These are phyloP conservation scores for Spisula subtruncata DNA, from an alignment of 2,888 invertebrate species.

Conservation along the genomic window DNA sequence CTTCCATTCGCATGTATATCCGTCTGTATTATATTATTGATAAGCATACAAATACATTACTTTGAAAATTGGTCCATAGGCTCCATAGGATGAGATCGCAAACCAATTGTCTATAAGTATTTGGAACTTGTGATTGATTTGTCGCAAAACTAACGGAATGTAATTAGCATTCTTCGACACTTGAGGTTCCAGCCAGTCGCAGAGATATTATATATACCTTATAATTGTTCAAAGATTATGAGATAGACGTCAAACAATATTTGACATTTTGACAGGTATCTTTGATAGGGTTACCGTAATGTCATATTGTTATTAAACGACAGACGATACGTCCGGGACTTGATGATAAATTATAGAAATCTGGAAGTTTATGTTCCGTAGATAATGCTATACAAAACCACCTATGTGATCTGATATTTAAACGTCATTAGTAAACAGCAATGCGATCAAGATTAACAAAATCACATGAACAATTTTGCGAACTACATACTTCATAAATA, in stretches of 20 bases:
- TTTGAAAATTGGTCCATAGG: too few species aligned
- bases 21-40: too few species aligned
- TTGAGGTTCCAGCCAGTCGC: neutral
- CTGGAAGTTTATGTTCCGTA: neutral
- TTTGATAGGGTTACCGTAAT: neutral
- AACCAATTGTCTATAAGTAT: neutral
- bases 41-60: too few species aligned
- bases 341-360: slow-evolving; percentile 4
- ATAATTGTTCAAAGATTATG: neutral
- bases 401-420: too few species aligned
- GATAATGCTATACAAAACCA: neutral
- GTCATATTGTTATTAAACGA: slow-evolving; percentile 4
- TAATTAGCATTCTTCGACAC: neutral
- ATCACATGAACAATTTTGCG: too few species aligned
- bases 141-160: neutral
- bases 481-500: too few species aligned
- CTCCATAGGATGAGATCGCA: neutral
- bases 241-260: neutral
- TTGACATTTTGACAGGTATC: neutral
- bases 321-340: neutral
- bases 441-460: too few species aligned
- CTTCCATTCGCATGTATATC: too few species aligned
- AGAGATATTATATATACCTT: neutral
- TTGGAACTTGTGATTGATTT: neutral
- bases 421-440: too few species aligned